Base-by-base conservation (phyloP, 2,113 vertebrate species). In the Hyaena hyaena region DNA sequence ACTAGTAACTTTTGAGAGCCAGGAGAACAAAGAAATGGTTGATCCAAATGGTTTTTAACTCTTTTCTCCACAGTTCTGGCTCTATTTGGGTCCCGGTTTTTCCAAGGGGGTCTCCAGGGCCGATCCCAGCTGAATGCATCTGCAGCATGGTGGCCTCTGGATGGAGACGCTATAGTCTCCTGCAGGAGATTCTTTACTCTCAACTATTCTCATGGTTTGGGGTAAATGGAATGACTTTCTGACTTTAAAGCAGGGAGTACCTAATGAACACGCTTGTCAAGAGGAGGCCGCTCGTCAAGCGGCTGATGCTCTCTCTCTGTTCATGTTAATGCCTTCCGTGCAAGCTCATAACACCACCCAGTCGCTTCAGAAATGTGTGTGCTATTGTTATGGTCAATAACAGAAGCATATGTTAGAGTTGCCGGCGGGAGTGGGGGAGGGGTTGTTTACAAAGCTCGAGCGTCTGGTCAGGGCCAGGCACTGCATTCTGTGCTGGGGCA, bases 41-140 rank as follows among this genome's bases (percentile, higher is more conserved):
- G 26, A 35, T 48, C 1, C 23, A 7, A 5, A 10, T 2, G 45
- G 5, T 9, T 8, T 63, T 10, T 45, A 33, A n/a, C 21, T 0
- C 24, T 26, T 53, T 39, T 17, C 8, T 50, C 33, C 4, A 0
- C 0, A 8, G 11, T 17, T 39, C 19, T 19, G 7, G 4, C 19
- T 50, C 0, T 23, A 5, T 12, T 23, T 5, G 26, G 43, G 26
- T 19, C 5, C 0, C 4, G 8, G 4, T 35, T 33, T 35, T 66
- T 58, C 63, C 1, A 4, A 1, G 17, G 53, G 39, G 16, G 7
- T 10, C 7, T 28, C 15, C 10, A 0, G 4, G 6, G 15, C 17
- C 3, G 8, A 48, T 24, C 24, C 28, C 31, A 17, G 53, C 0
- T 31, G 74, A 71, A 5, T 1, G 9, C 45, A 48, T 81, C 35